phyloP scores from a whole-genome alignment of 2,797 vertebrate genomes.

The Muscicapa striata region DNA sequence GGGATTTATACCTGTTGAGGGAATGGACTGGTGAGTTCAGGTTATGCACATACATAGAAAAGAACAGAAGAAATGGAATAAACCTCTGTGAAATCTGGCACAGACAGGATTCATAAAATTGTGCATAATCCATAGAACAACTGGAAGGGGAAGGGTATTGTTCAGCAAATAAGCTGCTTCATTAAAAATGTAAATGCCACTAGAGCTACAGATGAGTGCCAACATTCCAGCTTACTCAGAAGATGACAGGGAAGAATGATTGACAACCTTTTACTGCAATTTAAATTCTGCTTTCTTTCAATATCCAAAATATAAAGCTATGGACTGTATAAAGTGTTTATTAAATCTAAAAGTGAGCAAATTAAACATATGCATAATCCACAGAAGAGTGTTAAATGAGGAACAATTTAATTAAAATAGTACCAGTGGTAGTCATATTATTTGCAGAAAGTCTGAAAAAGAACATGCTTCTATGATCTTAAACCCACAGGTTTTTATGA shows the following conservation, averaged over 20 bases:
- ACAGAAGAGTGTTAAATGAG: background rate
- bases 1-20: background rate
- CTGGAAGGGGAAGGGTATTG: background rate
- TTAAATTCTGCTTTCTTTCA: background rate
- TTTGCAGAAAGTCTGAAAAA: constrained; percentile 4
- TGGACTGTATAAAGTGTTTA: background rate
- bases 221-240: background rate
- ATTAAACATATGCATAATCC: background rate
- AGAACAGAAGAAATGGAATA: background rate
- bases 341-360: constrained; percentile 9
- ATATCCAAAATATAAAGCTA: background rate
- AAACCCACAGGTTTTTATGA: background rate
- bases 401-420: background rate
- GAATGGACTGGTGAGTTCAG: background rate
- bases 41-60: background rate
- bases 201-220: background rate
- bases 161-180: constrained; percentile 44
- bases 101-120: background rate
- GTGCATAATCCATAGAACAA: background rate
- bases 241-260: constrained; percentile 23
- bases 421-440: background rate
- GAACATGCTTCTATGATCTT: background rate
- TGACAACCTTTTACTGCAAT: background rate
- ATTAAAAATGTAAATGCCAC: constrained; percentile 55
- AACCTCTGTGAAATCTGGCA: background rate